Evolutionary conservation across 2,113 vertebrate species (phyloP).

Genomic region (Podarcis cretensis): DNA sequence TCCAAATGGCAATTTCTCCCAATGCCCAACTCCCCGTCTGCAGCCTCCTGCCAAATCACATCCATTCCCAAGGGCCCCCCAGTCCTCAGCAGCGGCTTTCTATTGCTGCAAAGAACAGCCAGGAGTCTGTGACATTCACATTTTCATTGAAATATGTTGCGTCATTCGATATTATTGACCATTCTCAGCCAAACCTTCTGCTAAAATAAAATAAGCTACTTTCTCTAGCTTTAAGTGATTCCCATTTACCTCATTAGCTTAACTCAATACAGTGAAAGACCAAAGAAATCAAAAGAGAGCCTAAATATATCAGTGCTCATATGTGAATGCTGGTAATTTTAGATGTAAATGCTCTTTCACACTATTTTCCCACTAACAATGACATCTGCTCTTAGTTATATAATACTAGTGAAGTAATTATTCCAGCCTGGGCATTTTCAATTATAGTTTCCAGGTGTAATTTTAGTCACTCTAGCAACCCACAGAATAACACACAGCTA

Average conservation of each 20-base stretch:
- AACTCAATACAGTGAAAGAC: neutral
- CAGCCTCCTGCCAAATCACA: neutral
- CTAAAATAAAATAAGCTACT: neutral
- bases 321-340: neutral
- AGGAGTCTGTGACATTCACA: neutral
- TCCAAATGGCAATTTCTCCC: neutral
- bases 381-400: neutral
- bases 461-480: slow-evolving; percentile 14
- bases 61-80: neutral
- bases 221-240: neutral
- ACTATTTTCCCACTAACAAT: neutral
- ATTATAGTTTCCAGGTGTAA: neutral
- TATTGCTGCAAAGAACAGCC: neutral
- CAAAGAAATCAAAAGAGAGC: neutral
- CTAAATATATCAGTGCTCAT: neutral
- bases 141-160: neutral
- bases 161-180: neutral
- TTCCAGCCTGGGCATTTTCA: neutral
- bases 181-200: neutral
- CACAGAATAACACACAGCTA: neutral
- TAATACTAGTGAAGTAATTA: neutral
- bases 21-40: neutral
- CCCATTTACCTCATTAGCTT: neutral
- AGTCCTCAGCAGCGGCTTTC: no score
- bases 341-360: neutral